phyloP scores from a whole-genome alignment of 2,888 invertebrate species.

The Branchipolynoe longqiensis region DNA sequence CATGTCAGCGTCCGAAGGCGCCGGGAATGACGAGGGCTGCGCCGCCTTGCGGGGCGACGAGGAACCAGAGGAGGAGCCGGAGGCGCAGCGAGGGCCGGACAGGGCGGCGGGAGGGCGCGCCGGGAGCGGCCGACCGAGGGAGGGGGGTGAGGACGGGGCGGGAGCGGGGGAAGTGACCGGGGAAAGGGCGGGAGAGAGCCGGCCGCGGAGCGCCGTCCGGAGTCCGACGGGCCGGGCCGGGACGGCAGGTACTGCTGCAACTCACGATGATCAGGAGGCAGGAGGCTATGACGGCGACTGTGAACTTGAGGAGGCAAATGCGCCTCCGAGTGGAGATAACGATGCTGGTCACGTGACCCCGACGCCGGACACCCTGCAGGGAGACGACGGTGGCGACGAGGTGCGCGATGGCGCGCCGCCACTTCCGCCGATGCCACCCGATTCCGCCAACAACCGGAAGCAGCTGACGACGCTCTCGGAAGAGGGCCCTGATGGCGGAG shows the following conservation, averaged over 20 bases:
- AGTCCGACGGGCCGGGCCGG: neutral
- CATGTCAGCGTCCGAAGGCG: too few relatives aligned
- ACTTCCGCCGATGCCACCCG: neutral
- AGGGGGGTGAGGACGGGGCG: neutral
- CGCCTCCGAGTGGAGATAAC: too few relatives aligned
- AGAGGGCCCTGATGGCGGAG: slow-evolving; percentile 26
- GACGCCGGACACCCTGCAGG: neutral
- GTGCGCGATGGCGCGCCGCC: neutral
- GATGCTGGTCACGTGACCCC: too few relatives aligned
- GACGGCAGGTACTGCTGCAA: neutral
- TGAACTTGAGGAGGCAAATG: neutral
- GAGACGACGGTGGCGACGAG: neutral
- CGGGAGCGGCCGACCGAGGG: neutral
- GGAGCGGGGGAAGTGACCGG: neutral
- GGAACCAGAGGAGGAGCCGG: neutral
- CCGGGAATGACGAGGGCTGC: too few relatives aligned
- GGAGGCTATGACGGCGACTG: neutral
- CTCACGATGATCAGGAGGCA: neutral
- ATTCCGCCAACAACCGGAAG: neutral
- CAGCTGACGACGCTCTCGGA: slow-evolving; percentile 23
- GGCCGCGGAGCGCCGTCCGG: neutral
- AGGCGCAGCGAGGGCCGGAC: neutral
- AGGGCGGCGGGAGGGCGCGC: neutral
- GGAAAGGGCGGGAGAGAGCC: neutral
- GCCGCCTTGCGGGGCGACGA: slow-evolving; percentile 5